Conservation (phyloP, 2,113 vertebrate genomes). For the Cervus canadensis region DNA sequence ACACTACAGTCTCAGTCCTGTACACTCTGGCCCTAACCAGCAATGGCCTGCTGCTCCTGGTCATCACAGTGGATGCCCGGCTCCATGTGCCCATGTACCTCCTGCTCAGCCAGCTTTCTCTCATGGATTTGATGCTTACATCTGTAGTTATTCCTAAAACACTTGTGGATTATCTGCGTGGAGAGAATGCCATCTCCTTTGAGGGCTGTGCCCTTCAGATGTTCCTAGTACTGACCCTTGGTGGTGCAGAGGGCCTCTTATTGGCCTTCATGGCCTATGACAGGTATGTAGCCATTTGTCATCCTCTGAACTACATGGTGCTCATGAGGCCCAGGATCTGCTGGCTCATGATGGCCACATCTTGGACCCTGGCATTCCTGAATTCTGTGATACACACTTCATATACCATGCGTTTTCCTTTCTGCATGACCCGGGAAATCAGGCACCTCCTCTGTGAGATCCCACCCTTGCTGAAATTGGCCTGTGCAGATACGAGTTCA, state of each 20-base stretch:
- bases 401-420: slow-evolving; percentile 38
- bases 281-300: slow-evolving; percentile 37
- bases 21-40: background rate
- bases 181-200: slow-evolving; percentile 1
- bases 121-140: background rate
- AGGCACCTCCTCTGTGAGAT: slow-evolving; percentile 70
- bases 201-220: slow-evolving; percentile 21
- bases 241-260: background rate
- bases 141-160: background rate
- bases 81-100: background rate
- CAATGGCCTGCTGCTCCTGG: background rate
- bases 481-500: slow-evolving; percentile 46
- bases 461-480: slow-evolving; percentile 58
- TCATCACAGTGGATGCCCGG: background rate
- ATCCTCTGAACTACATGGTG: slow-evolving; percentile 34
- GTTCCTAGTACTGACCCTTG: background rate
- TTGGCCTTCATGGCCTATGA: slow-evolving; percentile 61
- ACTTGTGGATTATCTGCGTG: background rate
- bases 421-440: slow-evolving; percentile 51
- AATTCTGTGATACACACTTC: background rate
- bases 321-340: slow-evolving; percentile 34
- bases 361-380: slow-evolving; percentile 27
- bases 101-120: background rate
- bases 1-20: background rate
- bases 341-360: background rate